Evolutionary conservation across 1,140 invertebrate genomes (phyloP).

Genomic region (Goniozus legneri): DNA sequence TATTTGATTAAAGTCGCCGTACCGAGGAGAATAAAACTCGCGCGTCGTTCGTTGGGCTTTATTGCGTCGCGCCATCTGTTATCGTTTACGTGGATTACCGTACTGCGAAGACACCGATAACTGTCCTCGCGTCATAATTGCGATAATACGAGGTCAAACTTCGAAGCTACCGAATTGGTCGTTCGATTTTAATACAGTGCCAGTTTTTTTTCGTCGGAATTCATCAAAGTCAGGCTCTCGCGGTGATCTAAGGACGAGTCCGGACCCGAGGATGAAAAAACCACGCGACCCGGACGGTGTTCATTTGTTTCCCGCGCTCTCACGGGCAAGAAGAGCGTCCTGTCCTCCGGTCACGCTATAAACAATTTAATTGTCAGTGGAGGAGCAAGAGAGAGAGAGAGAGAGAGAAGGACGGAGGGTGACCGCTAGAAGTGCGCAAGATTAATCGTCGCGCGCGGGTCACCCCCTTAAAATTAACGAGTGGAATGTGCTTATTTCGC

Average conservation of each 20-base stretch:
- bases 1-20: no score
- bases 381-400: no score
- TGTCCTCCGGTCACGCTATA: no score
- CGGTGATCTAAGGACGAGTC: not conserved
- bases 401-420: no score
- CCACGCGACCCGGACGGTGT: not conserved
- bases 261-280: not conserved
- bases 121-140: conserved; percentile 14
- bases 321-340: conserved; percentile 17
- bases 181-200: not conserved
- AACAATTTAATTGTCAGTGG: conserved; percentile 33
- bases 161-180: conserved; percentile 14
- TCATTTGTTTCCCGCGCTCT: conserved; percentile 26
- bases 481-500: conserved; percentile 33
- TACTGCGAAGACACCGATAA: no score
- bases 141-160: conserved; percentile 8
- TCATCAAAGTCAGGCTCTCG: conserved; percentile 1
- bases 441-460: conserved; percentile 27
- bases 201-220: not conserved
- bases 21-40: no score
- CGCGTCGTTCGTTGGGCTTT: no score
- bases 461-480: conserved; percentile 35
- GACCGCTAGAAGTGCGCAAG: no score
- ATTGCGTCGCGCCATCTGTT: no score
- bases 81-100: no score